Percentiles rank a stretch among this genome's conserved stretches.
Evolutionary conservation across 2,797 vertebrate genomes (phyloP).

Genomic region (Microhierax caerulescens): DNA sequence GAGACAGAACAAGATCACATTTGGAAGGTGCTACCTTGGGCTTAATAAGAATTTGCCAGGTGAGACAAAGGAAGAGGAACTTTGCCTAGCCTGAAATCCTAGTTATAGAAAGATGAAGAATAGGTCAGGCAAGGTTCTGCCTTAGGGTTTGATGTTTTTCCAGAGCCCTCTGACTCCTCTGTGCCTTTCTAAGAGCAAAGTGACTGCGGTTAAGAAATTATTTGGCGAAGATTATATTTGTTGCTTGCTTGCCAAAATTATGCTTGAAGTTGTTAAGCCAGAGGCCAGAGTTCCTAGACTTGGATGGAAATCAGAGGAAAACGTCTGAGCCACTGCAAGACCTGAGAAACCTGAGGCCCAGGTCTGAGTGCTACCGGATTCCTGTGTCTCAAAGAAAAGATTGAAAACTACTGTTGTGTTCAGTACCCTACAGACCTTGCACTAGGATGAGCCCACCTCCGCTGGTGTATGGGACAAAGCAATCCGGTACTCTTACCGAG

Average conservation of each 20-base stretch:
- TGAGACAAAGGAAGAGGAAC: background rate
- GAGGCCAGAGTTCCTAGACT: background rate
- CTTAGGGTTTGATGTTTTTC: background rate
- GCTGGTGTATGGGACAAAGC: background rate
- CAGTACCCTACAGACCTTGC: background rate
- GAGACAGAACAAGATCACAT: background rate
- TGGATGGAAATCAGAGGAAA: background rate
- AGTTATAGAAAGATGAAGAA: background rate
- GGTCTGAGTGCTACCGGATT: background rate
- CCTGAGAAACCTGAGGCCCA: background rate
- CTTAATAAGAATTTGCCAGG: background rate
- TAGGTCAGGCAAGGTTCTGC: background rate
- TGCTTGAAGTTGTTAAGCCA: background rate
- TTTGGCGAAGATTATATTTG: background rate
- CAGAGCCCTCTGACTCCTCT: background rate
- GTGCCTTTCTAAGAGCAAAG: background rate
- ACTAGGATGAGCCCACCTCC: background rate
- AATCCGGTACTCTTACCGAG: background rate
- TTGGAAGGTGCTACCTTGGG: background rate
- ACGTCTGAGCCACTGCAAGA: background rate
- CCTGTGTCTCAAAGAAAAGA: background rate
- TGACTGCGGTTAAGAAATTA: background rate
- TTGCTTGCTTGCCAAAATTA: background rate
- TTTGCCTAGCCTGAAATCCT: background rate
- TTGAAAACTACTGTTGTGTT: background rate